Evolutionary conservation across 2,888 invertebrate species (phyloP), one percentile per base, ranked within the genome.

Genomic region (Epirrita christyi): DNA sequence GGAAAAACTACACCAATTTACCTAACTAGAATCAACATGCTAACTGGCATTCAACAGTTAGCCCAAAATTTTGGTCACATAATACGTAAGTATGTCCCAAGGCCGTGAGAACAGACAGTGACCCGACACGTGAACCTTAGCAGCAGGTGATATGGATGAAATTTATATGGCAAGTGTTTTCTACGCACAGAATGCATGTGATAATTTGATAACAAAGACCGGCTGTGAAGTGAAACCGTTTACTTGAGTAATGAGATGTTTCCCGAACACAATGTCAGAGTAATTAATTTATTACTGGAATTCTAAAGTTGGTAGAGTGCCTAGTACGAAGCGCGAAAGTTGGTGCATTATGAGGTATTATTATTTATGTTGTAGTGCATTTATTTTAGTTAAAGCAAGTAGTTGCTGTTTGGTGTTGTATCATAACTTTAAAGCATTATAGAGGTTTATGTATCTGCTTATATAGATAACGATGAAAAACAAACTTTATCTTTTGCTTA

Each of bases 151-250:
- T 57, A 63, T 8, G 51, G 52, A 14, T 49, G 14, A 40, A 50
- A 45, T 55, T 51, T 15, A 41, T 48, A 58, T 56, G 48, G 49
- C 47, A 41, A 27, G 32, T 46, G 45, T n/a, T n/a, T 60, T 36
- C 41, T 36, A 49, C 59, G 40, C 37, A 56, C 54, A 36, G 53
- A 55, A 61, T 63, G 64, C 63, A 62, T 66, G 67, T 54, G 59
- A 77, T 88, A 88, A 88, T 85, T 84, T 71, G 64, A 70, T 71
- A 86, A 88, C 88, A 88, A 85, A 75, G 83, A 68, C 54, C 56
- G 60, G 57, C 71, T 85, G 79, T 81, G 62, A 67, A 72, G 58
- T 50, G 63, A 66, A 67, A 68, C 50, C 61, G 64, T 66, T 70
- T 64, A 61, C 63, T 66, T 67, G 69, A 78, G 73, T 85, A 84